Conservation (phyloP, 2,797 vertebrate genomes). For the Sebastes vulpes region DNA sequence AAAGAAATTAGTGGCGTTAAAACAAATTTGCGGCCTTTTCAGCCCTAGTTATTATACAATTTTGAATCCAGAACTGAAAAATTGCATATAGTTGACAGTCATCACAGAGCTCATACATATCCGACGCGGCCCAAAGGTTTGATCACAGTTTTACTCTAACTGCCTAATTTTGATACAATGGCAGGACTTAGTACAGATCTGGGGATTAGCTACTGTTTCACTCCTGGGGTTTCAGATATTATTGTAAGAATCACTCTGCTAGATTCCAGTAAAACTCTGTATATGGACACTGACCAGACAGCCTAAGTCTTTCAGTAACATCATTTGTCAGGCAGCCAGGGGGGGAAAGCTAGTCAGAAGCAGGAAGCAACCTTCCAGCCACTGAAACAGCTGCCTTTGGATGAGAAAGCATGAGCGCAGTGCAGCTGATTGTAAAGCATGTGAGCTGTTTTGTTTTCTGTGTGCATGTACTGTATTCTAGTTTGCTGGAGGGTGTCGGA, state of each 20-base stretch:
- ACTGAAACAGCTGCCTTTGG: slow-evolving; percentile 40
- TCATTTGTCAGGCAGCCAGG: slow-evolving; percentile 31
- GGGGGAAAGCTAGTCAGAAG: slow-evolving; percentile 8
- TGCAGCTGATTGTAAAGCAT: slow-evolving; percentile 47
- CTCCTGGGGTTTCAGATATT: slow-evolving; percentile 35
- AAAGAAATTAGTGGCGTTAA: no score
- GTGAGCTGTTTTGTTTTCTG: slow-evolving; percentile 27
- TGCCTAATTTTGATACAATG: slow-evolving; percentile 44
- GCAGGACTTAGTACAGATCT: slow-evolving; percentile 36
- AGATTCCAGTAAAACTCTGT: slow-evolving; percentile 28
- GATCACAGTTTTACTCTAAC: slow-evolving; percentile 15
- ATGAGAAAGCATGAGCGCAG: slow-evolving; percentile 31
- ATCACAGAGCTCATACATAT: slow-evolving; percentile 15
- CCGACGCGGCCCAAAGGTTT: background rate
- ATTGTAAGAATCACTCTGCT: slow-evolving; percentile 29
- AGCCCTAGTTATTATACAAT: background rate
- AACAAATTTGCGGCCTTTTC: background rate
- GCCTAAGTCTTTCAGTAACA: slow-evolving; percentile 33
- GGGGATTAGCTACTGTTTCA: slow-evolving; percentile 46
- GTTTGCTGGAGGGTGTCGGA: slow-evolving; percentile 24
- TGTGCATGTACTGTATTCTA: slow-evolving; percentile 27
- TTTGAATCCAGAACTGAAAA: background rate
- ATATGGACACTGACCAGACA: slow-evolving; percentile 32
- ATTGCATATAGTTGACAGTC: background rate
- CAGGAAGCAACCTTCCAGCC: slow-evolving; percentile 13